These are phyloP conservation scores for Aphrocallistes beatrix DNA, from an alignment of 37 sponge, comb jelly and placozoan species.

Conservation along the genomic window DNA sequence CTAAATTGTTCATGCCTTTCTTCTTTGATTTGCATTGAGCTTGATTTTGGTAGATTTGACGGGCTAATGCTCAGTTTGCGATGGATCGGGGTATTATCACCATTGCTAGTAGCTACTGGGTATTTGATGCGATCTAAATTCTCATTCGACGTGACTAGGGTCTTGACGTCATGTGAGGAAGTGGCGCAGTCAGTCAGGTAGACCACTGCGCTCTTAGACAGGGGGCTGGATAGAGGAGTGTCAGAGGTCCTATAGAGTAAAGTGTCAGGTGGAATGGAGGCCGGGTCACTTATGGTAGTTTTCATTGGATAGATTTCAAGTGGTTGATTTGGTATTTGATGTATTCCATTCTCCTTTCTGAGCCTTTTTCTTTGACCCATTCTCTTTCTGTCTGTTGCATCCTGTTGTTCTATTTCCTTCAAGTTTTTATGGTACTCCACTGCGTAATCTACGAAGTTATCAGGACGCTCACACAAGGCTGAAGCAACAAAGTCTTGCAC, in stretches of 20 bases:
- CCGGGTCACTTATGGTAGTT: background rate
- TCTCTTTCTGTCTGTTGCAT: background rate
- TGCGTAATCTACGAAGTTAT: constrained; percentile 4
- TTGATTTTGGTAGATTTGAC: background rate
- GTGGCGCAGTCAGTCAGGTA: background rate
- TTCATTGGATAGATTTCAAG: background rate
- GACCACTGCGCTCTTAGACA: background rate
- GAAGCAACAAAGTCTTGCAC: constrained; percentile 6
- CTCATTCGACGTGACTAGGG: background rate
- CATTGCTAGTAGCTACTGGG: background rate
- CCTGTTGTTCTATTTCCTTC: background rate
- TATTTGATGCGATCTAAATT: background rate
- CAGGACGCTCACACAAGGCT: background rate
- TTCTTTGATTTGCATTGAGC: background rate
- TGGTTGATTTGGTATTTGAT: background rate
- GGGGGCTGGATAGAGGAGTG: background rate
- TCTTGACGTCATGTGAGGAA: background rate
- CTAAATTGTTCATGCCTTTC: background rate
- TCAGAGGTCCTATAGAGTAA: background rate
- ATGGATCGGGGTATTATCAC: background rate
- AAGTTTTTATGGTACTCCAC: background rate
- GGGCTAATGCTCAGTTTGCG: background rate
- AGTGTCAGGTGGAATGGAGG: background rate
- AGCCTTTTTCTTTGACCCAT: background rate
- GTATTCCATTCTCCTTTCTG: background rate